Evolutionary conservation across 2,888 invertebrate species (phyloP).

Genomic region (Sepiola atlantica): DNA sequence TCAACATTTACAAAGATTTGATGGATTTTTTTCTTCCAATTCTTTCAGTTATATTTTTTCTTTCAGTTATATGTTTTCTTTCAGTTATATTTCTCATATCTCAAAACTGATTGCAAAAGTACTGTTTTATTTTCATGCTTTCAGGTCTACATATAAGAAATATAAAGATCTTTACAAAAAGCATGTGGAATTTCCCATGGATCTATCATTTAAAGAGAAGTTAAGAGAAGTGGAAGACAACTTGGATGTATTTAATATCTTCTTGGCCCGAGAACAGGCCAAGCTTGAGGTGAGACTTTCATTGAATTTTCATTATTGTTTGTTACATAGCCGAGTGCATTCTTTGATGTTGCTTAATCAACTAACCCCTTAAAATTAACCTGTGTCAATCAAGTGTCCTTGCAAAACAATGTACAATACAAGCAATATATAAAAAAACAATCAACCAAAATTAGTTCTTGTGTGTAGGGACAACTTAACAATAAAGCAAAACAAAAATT

Average conservation of each 20-base stretch:
- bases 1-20: no score
- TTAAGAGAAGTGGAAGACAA: conserved; percentile 85
- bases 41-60: neutral
- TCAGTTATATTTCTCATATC: neutral
- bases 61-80: no score
- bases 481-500: no score
- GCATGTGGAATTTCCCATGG: conserved; percentile 82
- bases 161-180: conserved; percentile 84
- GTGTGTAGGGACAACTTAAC: no score
- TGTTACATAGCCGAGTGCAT: no score
- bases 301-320: no score
- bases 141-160: conserved; percentile 80
- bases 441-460: no score
- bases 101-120: neutral
- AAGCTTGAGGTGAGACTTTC: conserved; percentile 81
- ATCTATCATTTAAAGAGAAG: conserved; percentile 84
- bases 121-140: conserved; percentile 48
- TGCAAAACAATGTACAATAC: no score
- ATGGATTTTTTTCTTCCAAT: neutral
- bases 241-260: conserved; percentile 83
- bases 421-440: no score
- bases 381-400: no score
- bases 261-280: conserved; percentile 86
- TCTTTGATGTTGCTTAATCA: no score
- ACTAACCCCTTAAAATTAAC: no score